phyloP scores from a whole-genome alignment of 1,140 invertebrate genomes.

The Danaus melanippus region DNA sequence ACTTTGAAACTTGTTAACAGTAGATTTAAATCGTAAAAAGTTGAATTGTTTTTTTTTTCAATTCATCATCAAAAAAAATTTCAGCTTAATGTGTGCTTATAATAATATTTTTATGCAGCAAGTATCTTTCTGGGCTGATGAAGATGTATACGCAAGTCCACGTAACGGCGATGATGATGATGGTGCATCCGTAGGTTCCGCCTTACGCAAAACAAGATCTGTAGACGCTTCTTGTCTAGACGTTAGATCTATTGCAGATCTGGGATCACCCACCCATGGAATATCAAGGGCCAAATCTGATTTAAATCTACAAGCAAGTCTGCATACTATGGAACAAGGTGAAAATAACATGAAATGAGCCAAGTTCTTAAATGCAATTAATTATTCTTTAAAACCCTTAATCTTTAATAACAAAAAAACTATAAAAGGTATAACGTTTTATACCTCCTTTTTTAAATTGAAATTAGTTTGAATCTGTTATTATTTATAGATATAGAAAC shows the following conservation, averaged over 20 bases:
- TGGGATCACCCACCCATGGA: conserved; percentile 72
- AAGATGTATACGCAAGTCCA: conserved; percentile 80
- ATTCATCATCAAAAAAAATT: no score
- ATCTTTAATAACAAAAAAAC: neutral
- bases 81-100: no score
- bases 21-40: no score
- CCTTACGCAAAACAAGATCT: conserved; percentile 87
- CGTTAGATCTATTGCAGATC: conserved; percentile 79
- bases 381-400: neutral
- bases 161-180: conserved; percentile 76
- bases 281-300: conserved; percentile 89
- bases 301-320: conserved; percentile 81
- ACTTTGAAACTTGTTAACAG: no score
- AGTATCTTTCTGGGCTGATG: conserved; percentile 85
- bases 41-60: no score
- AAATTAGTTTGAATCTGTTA: neutral
- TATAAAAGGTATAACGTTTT: no score
- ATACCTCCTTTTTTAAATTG: no score
- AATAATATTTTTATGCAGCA: conserved; percentile 68
- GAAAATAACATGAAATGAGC: conserved; percentile 2
- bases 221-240: conserved; percentile 91
- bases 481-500: conserved; percentile 39
- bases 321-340: conserved; percentile 54
- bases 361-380: neutral
- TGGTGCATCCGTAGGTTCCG: conserved; percentile 77